A percentile compares a stretch with the other conserved stretches of the same genome.
These are phyloP conservation scores for Rhinella marina DNA, from an alignment of 2,797 vertebrate genomes.

Conservation along the genomic window DNA sequence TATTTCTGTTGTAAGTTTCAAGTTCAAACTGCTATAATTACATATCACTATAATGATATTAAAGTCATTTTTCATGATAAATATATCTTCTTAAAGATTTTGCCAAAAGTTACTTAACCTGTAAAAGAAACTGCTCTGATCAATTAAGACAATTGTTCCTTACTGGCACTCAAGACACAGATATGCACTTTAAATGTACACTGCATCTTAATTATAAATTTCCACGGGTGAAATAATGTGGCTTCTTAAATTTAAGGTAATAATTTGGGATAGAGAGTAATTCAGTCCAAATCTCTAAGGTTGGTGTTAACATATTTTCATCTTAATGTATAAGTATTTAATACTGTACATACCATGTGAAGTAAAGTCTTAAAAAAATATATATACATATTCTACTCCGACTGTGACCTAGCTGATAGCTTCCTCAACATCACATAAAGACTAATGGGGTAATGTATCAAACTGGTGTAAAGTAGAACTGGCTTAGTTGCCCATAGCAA, in stretches of 20 bases:
- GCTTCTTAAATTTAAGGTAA: not conserved
- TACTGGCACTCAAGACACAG: not conserved
- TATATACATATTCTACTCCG: not conserved
- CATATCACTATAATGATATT: constrained; percentile 5
- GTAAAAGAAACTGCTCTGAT: not conserved
- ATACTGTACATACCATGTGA: not conserved
- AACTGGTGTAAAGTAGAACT: too few species aligned
- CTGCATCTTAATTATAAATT: not conserved
- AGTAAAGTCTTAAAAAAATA: not conserved
- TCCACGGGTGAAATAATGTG: not conserved
- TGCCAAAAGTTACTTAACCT: not conserved
- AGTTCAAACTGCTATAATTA: constrained; percentile 15
- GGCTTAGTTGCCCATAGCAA: too few species aligned
- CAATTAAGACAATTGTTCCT: not conserved
- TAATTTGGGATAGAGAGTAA: not conserved
- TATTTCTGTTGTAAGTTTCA: not conserved
- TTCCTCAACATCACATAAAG: too few species aligned
- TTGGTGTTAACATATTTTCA: not conserved
- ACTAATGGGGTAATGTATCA: too few species aligned
- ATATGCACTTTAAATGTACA: not conserved
- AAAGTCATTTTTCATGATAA: constrained; percentile 15
- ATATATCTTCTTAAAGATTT: not conserved
- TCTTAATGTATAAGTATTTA: not conserved
- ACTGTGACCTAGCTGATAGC: too few species aligned
- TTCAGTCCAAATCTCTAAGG: not conserved